phyloP scores from a whole-genome alignment of 2,113 vertebrate genomes.

The Rhadina sibilatrix region DNA sequence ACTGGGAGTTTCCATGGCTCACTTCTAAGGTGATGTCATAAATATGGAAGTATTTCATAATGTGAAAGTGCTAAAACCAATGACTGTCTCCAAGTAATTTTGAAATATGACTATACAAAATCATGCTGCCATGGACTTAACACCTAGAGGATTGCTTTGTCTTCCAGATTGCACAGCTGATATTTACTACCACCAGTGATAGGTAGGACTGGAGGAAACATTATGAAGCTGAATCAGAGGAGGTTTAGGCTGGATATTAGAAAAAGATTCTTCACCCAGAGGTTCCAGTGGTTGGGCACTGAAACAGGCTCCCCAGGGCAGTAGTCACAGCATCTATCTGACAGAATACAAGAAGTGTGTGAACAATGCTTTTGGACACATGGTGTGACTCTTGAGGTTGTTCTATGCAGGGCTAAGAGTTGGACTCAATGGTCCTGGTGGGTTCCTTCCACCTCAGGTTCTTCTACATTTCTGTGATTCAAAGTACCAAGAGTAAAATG shows the following conservation, averaged over 20 bases:
- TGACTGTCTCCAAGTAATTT: neutral
- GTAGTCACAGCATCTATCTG: neutral
- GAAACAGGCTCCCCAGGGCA: neutral
- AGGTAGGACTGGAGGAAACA: neutral
- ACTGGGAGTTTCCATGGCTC: neutral
- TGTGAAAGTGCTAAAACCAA: neutral
- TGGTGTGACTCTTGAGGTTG: neutral
- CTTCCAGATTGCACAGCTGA: neutral
- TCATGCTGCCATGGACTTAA: neutral
- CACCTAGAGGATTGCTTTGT: neutral
- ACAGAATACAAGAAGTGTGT: neutral
- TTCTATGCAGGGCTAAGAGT: neutral
- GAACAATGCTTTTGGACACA: neutral
- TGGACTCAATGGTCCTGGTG: neutral
- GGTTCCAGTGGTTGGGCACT: rapidly evolving
- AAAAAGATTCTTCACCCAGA: neutral
- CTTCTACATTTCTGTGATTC: neutral
- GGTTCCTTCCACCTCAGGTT: neutral
- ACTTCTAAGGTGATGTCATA: neutral
- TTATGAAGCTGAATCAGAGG: neutral
- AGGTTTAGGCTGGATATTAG: neutral
- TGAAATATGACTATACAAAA: neutral
- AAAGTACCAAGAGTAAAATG: neutral
- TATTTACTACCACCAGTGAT: neutral
- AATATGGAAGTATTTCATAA: neutral